Conservation (phyloP, 2,797 vertebrate species). For the Meriones psammophilus region DNA sequence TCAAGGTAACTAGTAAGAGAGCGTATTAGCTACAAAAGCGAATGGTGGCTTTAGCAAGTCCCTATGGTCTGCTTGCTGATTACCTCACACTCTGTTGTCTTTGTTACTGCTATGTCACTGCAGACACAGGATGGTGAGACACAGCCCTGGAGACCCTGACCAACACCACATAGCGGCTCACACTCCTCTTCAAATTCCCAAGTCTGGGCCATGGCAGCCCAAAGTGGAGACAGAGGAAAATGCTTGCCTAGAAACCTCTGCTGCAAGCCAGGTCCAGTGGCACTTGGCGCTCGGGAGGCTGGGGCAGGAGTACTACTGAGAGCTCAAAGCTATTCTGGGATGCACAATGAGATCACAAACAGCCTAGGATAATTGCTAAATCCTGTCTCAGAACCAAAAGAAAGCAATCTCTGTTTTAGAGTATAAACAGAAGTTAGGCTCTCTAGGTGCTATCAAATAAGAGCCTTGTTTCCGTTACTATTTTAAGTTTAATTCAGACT, state of each 20-base stretch:
- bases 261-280: too few relatives aligned
- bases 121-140: conserved; percentile 1
- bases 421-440: background rate
- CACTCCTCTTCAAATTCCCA: background rate
- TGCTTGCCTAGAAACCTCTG: background rate
- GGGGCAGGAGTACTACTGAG: background rate
- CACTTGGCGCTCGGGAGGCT: background rate
- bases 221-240: background rate
- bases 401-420: background rate
- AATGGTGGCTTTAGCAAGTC: background rate
- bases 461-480: conserved; percentile 39
- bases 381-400: background rate
- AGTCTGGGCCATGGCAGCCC: background rate
- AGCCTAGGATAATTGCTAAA: background rate
- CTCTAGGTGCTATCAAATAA: background rate
- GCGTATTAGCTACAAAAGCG: conserved; percentile 25
- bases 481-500: conserved; percentile 61
- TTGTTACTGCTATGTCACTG: background rate
- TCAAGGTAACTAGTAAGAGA: background rate
- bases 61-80: background rate
- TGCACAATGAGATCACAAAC: background rate
- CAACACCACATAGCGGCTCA: background rate
- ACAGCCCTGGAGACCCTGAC: background rate
- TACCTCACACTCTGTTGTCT: background rate
- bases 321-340: background rate